A percentile compares a stretch with the other conserved stretches of the same genome.
Evolutionary conservation across 2,888 invertebrate genomes (phyloP).

Genomic region (Stictocephala bisonia): DNA sequence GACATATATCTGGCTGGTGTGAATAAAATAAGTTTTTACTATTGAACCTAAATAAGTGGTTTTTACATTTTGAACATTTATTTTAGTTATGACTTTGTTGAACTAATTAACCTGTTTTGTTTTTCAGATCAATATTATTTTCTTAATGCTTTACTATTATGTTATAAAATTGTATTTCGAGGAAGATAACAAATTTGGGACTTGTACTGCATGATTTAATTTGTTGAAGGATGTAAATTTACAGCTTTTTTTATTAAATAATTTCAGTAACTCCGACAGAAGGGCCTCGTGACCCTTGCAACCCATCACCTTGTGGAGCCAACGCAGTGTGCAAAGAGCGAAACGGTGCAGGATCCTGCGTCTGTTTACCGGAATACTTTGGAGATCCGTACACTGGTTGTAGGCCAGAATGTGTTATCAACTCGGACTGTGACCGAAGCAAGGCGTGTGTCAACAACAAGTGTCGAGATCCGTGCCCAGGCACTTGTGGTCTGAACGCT

Average conservation of each 20-base stretch:
- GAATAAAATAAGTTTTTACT: too few relatives aligned
- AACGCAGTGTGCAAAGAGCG: conserved; percentile 87
- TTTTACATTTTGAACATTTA: too few relatives aligned
- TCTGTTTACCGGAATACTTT: conserved; percentile 83
- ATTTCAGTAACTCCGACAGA: conserved; percentile 69
- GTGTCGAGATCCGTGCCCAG: conserved; percentile 85
- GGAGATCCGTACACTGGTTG: conserved; percentile 90
- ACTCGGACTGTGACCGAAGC: conserved; percentile 82
- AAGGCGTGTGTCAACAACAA: conserved; percentile 86
- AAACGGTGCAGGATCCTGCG: conserved; percentile 84
- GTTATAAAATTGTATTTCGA: too few relatives aligned
- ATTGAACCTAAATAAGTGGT: too few relatives aligned
- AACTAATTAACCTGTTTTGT: too few relatives aligned
- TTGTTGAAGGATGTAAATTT: too few relatives aligned
- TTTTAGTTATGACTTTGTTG: too few relatives aligned
- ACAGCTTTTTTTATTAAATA: background rate
- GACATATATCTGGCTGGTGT: too few relatives aligned
- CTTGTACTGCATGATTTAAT: too few relatives aligned
- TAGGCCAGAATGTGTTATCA: conserved; percentile 89
- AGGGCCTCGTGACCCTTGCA: conserved; percentile 74
- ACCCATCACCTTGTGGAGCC: conserved; percentile 86
- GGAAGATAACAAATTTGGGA: too few relatives aligned
- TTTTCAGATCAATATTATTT: too few relatives aligned
- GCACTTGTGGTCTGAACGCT: conserved; percentile 85
- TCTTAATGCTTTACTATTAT: too few relatives aligned